These are phyloP conservation scores for Caenorhabditis drosophilae DNA, from an alignment of 2,888 invertebrate genomes.

Conservation along the genomic window DNA sequence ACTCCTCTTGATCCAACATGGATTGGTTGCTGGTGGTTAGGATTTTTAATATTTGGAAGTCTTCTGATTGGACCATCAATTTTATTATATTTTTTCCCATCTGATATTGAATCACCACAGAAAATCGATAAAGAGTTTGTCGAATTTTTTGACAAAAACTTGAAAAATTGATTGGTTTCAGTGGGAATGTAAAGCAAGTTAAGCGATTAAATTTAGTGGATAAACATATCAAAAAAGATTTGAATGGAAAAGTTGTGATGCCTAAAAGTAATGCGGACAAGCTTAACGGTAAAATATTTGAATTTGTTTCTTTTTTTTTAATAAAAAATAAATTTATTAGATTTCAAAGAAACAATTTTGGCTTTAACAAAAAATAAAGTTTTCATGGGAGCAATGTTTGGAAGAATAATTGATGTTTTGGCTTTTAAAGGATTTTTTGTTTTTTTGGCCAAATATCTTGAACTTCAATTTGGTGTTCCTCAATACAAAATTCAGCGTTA, in stretches of 20 bases:
- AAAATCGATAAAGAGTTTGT: constrained; percentile 26
- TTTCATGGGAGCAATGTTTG: constrained; percentile 61
- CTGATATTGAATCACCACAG: constrained; percentile 30
- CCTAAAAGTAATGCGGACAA: constrained; percentile 51
- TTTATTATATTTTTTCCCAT: constrained; percentile 69
- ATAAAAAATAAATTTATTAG: too few relatives aligned
- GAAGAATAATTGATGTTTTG: constrained; percentile 67
- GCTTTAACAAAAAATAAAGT: constrained; percentile 58
- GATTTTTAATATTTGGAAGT: constrained; percentile 65
- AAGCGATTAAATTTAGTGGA: constrained; percentile 60
- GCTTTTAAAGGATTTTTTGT: constrained; percentile 69
- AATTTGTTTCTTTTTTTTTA: too few relatives aligned
- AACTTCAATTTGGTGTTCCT: constrained; percentile 68
- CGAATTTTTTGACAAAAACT: background rate
- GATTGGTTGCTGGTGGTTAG: constrained; percentile 72
- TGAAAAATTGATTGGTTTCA: background rate
- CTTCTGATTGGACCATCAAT: constrained; percentile 62
- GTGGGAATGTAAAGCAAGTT: constrained; percentile 32
- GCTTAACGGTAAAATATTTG: too few relatives aligned
- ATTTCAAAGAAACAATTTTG: constrained; percentile 51
- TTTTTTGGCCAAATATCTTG: constrained; percentile 68
- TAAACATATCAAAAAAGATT: constrained; percentile 57
- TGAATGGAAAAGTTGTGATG: constrained; percentile 48
- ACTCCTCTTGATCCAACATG: constrained; percentile 70
- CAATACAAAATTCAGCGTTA: constrained; percentile 64